Evolutionary conservation across 1,140 invertebrate species (phyloP), one percentile per base, ranked within the genome.

Genomic region (Reticulitermes speratus): DNA sequence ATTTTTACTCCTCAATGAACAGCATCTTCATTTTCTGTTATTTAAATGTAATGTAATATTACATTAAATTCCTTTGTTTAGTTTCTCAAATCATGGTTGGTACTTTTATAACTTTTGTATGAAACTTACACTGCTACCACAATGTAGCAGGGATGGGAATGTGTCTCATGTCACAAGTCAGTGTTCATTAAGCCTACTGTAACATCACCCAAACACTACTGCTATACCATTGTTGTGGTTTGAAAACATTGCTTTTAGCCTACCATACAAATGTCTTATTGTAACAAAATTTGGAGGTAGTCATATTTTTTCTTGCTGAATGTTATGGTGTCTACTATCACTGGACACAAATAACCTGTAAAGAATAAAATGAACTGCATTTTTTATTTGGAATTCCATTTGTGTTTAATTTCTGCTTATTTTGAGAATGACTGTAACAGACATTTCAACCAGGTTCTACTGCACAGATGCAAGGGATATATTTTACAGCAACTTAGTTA

Each of bases 281-380:
- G 65, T 75, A 30, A 75, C 65, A 8, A 75, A n/a, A n/a, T 75
- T 75, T 25, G n/a, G 25, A 30, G 65, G 25, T 30, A 65, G 19
- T 65, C 59, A 65, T 59, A 59, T 59, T 65, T 75, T 75, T 75
- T 75, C 16, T 75, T 75, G 9, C 65, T 75, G n/a, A 75, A 75
- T 75, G 65, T 75, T 75, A 75, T 75, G n/a, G 65, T 75, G 65
- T 75, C 65, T 75, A 75, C 65, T 75, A 25, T 75, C 65, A n/a
- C n/a, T 75, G 65, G n/a, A 30, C 7, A 14, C 25, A 75, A 75
- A 75, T 8, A 30, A 30, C n/a, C 65, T 75, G 65, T 75, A 75
- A 25, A 75, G 65, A 75, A 75, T 75, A 75, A 75, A 75, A 30
- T 75, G 65, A 75, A 75, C n/a, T 75, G n/a, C 25, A 75, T 30